Evolutionary conservation across 2,888 invertebrate species (phyloP).

Genomic region (Polia nebulosa): DNA sequence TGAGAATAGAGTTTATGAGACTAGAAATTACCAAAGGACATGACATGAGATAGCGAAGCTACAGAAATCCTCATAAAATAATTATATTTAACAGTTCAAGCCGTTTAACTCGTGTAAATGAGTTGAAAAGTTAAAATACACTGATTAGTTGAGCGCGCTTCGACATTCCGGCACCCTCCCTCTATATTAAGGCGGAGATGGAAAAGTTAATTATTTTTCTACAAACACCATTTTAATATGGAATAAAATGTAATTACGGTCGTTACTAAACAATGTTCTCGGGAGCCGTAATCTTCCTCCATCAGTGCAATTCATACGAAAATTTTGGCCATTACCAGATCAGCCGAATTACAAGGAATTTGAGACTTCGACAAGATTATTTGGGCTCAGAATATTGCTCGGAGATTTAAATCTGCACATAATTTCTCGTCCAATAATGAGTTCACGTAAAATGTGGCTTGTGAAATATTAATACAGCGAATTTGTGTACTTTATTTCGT

Average conservation of each 20-base stretch:
- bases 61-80: conserved; percentile 7
- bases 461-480: conserved; percentile 23
- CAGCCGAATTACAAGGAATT: conserved; percentile 49
- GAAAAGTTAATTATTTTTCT: conserved; percentile 61
- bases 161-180: conserved; percentile 9
- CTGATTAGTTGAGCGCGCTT: conserved; percentile 44
- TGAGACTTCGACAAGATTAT: conserved; percentile 57
- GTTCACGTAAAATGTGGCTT: conserved; percentile 34
- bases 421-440: conserved; percentile 40
- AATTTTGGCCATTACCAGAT: conserved; percentile 56
- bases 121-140: conserved; percentile 42
- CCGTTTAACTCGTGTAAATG: conserved; percentile 32
- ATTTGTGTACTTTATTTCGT: conserved; percentile 19
- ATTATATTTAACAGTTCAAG: conserved; percentile 34
- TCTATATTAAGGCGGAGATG: conserved; percentile 22
- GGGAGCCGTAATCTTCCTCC: conserved; percentile 51
- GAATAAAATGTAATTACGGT: conserved; percentile 61
- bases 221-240: conserved; percentile 59
- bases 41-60: conserved; percentile 20
- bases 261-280: conserved; percentile 57
- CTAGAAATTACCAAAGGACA: conserved; percentile 42
- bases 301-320: conserved; percentile 60
- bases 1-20: conserved; percentile 54
- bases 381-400: conserved; percentile 46
- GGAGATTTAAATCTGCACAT: conserved; percentile 52